Evolutionary conservation across 2,888 invertebrate species (phyloP).

Genomic region (Lypha dubia): DNA sequence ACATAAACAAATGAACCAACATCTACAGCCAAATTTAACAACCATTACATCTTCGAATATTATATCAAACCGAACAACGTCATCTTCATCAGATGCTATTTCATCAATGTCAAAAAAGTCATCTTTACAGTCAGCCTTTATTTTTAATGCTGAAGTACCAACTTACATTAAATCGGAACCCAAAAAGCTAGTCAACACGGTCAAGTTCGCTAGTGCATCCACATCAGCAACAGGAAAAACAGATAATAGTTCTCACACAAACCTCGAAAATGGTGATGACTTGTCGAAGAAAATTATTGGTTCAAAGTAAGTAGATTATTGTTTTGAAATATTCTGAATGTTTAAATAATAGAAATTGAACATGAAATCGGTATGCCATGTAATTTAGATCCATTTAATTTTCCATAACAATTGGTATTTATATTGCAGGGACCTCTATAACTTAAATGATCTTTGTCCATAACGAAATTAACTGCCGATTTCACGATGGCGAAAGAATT

Average conservation of each 20-base stretch:
- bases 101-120: slow-evolving; percentile 65
- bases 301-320: slow-evolving; percentile 84
- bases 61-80: slow-evolving; percentile 50
- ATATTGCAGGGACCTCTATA: no score
- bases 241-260: slow-evolving; percentile 45
- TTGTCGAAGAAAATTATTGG: slow-evolving; percentile 86
- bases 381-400: no score
- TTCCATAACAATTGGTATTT: no score
- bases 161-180: slow-evolving; percentile 76
- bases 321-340: background rate
- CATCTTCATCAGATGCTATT: slow-evolving; percentile 47
- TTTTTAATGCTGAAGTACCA: slow-evolving; percentile 66
- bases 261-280: slow-evolving; percentile 82
- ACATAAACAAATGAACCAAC: slow-evolving; percentile 22
- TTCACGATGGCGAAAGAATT: no score
- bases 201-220: slow-evolving; percentile 54
- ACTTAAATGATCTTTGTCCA: no score
- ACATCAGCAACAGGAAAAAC: slow-evolving; percentile 53
- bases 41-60: slow-evolving; percentile 45
- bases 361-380: no score
- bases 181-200: slow-evolving; percentile 73
- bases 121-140: slow-evolving; percentile 70
- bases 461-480: no score
- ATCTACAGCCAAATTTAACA: slow-evolving; percentile 14
- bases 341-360: no score